Percentiles rank a stretch among this genome's conserved stretches.
phyloP scores from a whole-genome alignment of 2,797 vertebrate genomes.

The Bovichtus diacanthus region DNA sequence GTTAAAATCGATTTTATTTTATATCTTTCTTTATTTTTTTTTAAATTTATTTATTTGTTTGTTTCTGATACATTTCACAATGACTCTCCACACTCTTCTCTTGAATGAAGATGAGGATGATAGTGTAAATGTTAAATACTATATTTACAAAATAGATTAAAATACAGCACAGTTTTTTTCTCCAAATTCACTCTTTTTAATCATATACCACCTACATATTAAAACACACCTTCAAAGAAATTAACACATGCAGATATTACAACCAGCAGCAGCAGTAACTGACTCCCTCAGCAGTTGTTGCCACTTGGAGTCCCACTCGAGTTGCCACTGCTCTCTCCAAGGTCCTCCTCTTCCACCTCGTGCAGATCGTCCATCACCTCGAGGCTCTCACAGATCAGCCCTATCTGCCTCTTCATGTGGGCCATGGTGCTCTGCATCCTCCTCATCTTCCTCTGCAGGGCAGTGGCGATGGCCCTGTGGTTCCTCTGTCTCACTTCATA shows the following conservation, averaged over 20 bases:
- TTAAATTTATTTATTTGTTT: too few relatives aligned
- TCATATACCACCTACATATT: slow-evolving; percentile 28
- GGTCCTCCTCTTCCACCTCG: slow-evolving; percentile 77
- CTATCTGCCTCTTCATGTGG: slow-evolving; percentile 85
- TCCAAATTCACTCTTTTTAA: slow-evolving; percentile 48
- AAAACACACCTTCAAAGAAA: slow-evolving; percentile 56
- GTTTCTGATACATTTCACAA: too few relatives aligned
- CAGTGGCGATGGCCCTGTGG: slow-evolving; percentile 75
- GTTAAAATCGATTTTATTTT: neutral
- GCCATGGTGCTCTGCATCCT: slow-evolving; percentile 85
- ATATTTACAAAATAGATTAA: slow-evolving; percentile 71
- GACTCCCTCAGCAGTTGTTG: slow-evolving; percentile 63
- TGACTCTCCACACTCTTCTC: neutral
- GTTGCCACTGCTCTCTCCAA: slow-evolving; percentile 67
- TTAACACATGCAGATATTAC: slow-evolving; percentile 47
- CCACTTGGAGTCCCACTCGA: slow-evolving; percentile 53
- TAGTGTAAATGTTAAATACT: slow-evolving; percentile 30
- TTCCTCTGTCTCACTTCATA: slow-evolving; percentile 80
- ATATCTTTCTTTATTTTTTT: too few relatives aligned
- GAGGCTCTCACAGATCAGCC: slow-evolving; percentile 85
- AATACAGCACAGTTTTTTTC: slow-evolving; percentile 42
- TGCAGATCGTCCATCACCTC: slow-evolving; percentile 80
- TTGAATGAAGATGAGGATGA: neutral
- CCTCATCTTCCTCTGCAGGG: slow-evolving; percentile 84
- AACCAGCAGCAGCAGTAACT: slow-evolving; percentile 12